Evolutionary conservation across 2,113 vertebrate genomes (phyloP), one percentile per base, ranked within the genome.

Genomic region (Cyprinodon brontotheroides): DNA sequence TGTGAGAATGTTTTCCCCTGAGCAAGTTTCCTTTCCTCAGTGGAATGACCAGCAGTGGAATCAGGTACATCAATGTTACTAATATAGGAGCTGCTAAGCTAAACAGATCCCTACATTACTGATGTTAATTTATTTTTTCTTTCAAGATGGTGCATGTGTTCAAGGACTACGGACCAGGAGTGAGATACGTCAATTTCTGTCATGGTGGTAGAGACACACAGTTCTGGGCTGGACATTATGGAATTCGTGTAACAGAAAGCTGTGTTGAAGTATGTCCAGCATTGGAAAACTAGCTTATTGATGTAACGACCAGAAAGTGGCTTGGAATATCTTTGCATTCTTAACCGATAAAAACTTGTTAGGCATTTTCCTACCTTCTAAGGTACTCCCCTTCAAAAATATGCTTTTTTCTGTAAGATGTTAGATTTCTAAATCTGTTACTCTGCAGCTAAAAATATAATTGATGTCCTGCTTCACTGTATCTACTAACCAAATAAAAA

Each of bases 181-280:
- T 97, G 65, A 95, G 97, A 38, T 87, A 94, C 64, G 85, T 99
- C 82, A 72, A 47, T 29, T 99, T 99, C 14, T 85, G 85, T 41
- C 98, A 99, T 0, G 96, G 97, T 4, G 97, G 97, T 50, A 64
- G 92, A 0, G 97, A 99, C 89, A 96, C 93, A 0, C 93, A 96
- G 82, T 97, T 8, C 86, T 99, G 98, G 97, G 93, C 93, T 0
- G 98, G 97, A 7, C 97, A 96, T 95, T 99, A 97, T 0, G 97
- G 98, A 0, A 85, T 97, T 66, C 93, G 96, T 0, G 90, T 99
- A 10, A 99, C 96, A 0, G 95, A 97, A 92, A 98, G 94, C 92
- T 94, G 96, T 41, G 89, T 99, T 60, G 89, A 94, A 70, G 66
- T 99, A 0, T 93, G 90, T 67, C 93, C 90, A 53, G 80, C 75